Conservation (phyloP, 2,113 vertebrate genomes). For the Cottus gobio region DNA sequence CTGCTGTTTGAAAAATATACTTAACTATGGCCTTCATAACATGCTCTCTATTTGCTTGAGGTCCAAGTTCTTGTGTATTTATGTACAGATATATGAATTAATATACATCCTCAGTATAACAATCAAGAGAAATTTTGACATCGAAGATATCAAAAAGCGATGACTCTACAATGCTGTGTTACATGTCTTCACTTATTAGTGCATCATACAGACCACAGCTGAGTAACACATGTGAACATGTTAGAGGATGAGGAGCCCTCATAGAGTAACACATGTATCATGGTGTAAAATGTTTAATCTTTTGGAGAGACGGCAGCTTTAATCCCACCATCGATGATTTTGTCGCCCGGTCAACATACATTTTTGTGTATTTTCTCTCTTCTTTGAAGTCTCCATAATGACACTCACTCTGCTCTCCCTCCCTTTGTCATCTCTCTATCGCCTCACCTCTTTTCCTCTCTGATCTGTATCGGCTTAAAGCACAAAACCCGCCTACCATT, state of each 20-base stretch:
- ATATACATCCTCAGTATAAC: neutral
- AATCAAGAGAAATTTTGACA: neutral
- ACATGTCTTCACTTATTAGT: no score
- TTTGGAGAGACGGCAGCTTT: no score
- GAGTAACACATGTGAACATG: no score
- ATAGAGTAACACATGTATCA: no score
- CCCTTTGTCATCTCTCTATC: conserved; percentile 23
- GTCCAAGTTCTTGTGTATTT: neutral
- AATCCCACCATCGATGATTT: no score
- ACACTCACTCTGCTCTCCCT: neutral
- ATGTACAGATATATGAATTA: neutral
- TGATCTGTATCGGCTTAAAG: conserved; percentile 42
- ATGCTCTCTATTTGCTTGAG: neutral
- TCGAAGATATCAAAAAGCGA: no score
- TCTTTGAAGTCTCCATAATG: neutral
- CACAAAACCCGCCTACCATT: conserved; percentile 1
- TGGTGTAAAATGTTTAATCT: no score
- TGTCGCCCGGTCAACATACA: neutral
- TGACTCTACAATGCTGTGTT: no score
- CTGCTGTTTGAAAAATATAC: neutral
- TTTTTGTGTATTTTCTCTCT: neutral
- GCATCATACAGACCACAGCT: no score
- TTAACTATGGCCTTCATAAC: neutral
- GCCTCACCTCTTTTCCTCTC: conserved; percentile 6
- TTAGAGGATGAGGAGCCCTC: no score